Evolutionary conservation across 2,888 invertebrate genomes (phyloP), one percentile per base, ranked within the genome.

Genomic region (Polietes domitor): DNA sequence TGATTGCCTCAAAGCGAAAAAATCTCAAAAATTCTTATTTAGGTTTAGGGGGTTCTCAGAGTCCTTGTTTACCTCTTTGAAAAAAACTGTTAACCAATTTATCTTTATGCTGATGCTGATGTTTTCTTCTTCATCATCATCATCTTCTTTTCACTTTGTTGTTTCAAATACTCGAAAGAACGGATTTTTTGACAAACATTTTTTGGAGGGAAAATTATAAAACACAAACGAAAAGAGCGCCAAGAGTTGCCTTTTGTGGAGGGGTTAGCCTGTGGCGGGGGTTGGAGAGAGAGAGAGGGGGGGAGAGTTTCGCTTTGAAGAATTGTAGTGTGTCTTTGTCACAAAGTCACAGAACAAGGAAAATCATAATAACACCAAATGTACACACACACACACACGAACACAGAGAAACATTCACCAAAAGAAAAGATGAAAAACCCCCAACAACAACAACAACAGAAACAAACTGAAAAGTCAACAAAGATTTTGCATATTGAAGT

Each of bases 401-500:
- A 41, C 68, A 21, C 43, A 43, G 28, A 32, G 10, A 37, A 58
- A 58, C 65, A 65, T 37, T 37, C 3, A 5, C 65, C 17, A 10
- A 68, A 21, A 68, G 37, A 68, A 68, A 65, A 37, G 9, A 41
- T 10, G 37, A 65, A 65, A 61, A 28, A 32, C 15, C 3, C 17
- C 15, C 3, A 19, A 53, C 2, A 68, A 24, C 37, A 43, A 19
- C 68, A 24, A 68, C 37, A 41, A 17, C n/a, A 68, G 68, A 43
- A 68, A 65, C 17, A 37, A 65, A 43, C 41, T 43, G 28, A 78
- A 78, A 76, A 78, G 78, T 76, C 80, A 75, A 84, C 75, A 81
- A 81, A 81, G 72, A 81, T 81, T 68, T 84, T 79, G 43, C 81
- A 78, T 78, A 76, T 50, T 68, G 58, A 80, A 78, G 78, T 84